These are phyloP conservation scores for Nibea albiflora DNA, from an alignment of 2,113 vertebrate genomes.

Conservation along the genomic window DNA sequence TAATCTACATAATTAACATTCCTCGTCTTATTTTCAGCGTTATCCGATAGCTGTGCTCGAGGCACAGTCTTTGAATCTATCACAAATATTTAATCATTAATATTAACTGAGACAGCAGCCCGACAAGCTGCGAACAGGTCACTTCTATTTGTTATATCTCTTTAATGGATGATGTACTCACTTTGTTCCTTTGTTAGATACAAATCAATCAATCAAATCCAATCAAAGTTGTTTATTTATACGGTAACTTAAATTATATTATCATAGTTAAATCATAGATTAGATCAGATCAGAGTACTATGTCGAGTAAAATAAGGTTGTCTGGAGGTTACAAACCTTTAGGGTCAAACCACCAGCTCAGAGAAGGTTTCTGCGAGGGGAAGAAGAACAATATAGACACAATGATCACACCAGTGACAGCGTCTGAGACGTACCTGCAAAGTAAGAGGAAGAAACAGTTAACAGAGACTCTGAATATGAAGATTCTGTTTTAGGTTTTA, in stretches of 20 bases:
- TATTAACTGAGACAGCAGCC: conserved; percentile 4
- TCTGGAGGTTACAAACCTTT: conserved; percentile 84
- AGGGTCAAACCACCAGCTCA: conserved; percentile 94
- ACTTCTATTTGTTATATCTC: not conserved
- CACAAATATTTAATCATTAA: not conserved
- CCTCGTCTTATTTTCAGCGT: conserved; percentile 66
- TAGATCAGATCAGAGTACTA: not conserved
- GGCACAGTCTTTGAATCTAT: conserved; percentile 5
- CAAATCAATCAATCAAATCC: not conserved
- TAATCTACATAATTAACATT: conserved; percentile 86
- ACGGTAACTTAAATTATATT: not conserved
- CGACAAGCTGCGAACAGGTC: not conserved
- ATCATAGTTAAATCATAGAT: not conserved
- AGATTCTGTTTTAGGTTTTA: not conserved
- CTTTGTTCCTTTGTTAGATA: not conserved
- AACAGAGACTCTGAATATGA: not conserved
- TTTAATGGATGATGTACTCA: not conserved
- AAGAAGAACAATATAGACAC: conserved; percentile 95
- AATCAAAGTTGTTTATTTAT: not conserved
- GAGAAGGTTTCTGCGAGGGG: conserved; percentile 92
- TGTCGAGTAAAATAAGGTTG: not conserved
- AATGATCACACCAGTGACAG: conserved; percentile 92
- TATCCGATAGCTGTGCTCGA: conserved; percentile 35
- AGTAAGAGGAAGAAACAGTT: not conserved
- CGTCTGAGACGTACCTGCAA: conserved; percentile 92